Evolutionary conservation across 2,888 invertebrate genomes (phyloP).

Genomic region (Tetragnatha montana): DNA sequence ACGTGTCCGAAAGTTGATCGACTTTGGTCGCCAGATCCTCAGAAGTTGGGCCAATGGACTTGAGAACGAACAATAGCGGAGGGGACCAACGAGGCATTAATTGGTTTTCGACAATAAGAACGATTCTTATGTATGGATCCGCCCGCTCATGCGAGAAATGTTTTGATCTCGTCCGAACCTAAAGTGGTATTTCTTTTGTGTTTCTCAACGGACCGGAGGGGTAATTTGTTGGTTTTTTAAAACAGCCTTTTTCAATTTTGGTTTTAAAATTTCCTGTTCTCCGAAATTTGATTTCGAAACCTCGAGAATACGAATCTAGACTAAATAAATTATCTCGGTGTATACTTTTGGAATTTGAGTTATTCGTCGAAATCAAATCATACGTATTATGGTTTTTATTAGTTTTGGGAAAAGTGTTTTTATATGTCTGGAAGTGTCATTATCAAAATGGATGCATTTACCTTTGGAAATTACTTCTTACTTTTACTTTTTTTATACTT

Average conservation of each 20-base stretch:
- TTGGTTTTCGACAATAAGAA: conserved; percentile 53
- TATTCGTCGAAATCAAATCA: too few species aligned
- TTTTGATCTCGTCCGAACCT: conserved; percentile 60
- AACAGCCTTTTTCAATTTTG: background rate
- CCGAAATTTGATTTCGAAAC: too few species aligned
- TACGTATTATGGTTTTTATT: too few species aligned
- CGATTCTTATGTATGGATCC: conserved; percentile 29
- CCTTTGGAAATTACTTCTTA: too few species aligned
- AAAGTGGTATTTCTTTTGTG: conserved; percentile 51
- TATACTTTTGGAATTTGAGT: too few species aligned
- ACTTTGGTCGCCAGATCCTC: background rate
- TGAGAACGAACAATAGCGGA: conserved; percentile 37
- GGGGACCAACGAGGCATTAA: conserved; percentile 23
- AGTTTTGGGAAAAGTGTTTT: too few species aligned
- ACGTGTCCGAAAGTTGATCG: background rate
- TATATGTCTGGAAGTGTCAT: too few species aligned
- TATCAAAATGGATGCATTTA: too few species aligned
- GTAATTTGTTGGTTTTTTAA: background rate
- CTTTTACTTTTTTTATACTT: too few species aligned
- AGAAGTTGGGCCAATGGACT: conserved; percentile 31
- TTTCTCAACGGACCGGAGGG: background rate
- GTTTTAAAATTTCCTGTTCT: background rate
- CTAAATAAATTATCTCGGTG: too few species aligned
- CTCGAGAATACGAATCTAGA: too few species aligned
- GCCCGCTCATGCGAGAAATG: conserved; percentile 47